phyloP scores from a whole-genome alignment of 2,888 invertebrate species.

The Tipula lateralis region DNA sequence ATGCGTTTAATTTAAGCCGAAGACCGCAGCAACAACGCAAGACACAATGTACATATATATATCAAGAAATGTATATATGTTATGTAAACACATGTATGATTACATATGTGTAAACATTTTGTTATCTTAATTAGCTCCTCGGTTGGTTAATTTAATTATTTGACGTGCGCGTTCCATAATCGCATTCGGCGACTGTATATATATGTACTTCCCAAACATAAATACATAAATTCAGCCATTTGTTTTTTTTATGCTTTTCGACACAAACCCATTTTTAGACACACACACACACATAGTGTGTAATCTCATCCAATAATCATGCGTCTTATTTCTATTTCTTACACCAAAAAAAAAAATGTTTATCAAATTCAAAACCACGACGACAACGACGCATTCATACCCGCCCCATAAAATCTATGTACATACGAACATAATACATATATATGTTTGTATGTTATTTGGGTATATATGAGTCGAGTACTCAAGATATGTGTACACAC shows the following conservation, averaged over 20 bases:
- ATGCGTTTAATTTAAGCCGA: neutral
- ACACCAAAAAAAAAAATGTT: neutral
- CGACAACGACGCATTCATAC: neutral
- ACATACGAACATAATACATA: too few species aligned
- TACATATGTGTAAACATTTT: neutral
- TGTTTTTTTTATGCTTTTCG: neutral
- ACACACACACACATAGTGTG: neutral
- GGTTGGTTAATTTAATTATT: neutral
- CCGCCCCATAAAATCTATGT: neutral
- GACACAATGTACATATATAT: too few species aligned
- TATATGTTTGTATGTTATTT: neutral
- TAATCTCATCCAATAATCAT: slow-evolving; percentile 1
- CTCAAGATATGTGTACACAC: neutral
- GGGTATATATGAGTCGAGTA: neutral
- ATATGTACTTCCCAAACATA: neutral
- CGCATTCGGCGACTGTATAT: neutral
- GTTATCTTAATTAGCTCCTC: neutral
- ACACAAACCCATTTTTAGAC: too few species aligned
- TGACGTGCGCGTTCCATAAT: neutral
- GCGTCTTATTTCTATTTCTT: neutral
- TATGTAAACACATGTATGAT: neutral
- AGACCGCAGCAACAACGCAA: too few species aligned
- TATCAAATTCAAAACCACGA: neutral
- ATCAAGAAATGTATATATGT: neutral
- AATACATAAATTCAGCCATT: neutral